Evolutionary conservation across 2,888 invertebrate species (phyloP).

Genomic region (Spialia ferax): DNA sequence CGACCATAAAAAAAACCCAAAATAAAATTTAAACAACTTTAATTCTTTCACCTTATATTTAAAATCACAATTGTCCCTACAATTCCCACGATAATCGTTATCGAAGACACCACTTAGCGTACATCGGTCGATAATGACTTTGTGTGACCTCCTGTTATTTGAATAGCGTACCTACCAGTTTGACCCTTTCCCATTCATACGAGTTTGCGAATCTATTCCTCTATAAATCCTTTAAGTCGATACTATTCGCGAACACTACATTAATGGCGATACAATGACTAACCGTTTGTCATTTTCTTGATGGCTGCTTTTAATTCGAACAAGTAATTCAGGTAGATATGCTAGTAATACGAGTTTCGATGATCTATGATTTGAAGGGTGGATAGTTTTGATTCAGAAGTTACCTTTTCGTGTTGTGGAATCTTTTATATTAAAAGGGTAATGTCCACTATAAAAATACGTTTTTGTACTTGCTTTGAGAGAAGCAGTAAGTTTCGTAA

Average conservation of each 20-base stretch:
- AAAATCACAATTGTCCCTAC: conserved; percentile 45
- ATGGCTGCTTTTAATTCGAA: conserved; percentile 57
- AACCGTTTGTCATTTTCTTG: conserved; percentile 69
- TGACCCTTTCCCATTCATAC: conserved; percentile 53
- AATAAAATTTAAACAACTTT: too few species aligned
- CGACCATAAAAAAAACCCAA: too few species aligned
- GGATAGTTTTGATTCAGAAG: conserved; percentile 2
- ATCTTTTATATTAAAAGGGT: neutral
- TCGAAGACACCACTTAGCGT: conserved; percentile 41
- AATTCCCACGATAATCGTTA: conserved; percentile 47
- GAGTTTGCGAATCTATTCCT: conserved; percentile 53
- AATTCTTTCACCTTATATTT: neutral
- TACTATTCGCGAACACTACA: conserved; percentile 65
- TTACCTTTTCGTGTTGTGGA: neutral
- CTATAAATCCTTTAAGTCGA: conserved; percentile 64
- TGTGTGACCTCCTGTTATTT: conserved; percentile 43
- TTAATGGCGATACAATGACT: conserved; percentile 69
- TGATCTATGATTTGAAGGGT: conserved; percentile 53
- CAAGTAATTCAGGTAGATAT: conserved; percentile 37
- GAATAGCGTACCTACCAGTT: conserved; percentile 44
- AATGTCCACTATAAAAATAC: neutral
- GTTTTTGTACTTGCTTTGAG: neutral
- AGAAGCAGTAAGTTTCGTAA: too few species aligned
- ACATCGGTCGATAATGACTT: conserved; percentile 49
- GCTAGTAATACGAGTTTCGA: conserved; percentile 48